Percentiles rank a stretch among this genome's conserved stretches.
These are phyloP conservation scores for Sebastes oblongus DNA, from an alignment of 2,797 vertebrate genomes.

Conservation along the genomic window DNA sequence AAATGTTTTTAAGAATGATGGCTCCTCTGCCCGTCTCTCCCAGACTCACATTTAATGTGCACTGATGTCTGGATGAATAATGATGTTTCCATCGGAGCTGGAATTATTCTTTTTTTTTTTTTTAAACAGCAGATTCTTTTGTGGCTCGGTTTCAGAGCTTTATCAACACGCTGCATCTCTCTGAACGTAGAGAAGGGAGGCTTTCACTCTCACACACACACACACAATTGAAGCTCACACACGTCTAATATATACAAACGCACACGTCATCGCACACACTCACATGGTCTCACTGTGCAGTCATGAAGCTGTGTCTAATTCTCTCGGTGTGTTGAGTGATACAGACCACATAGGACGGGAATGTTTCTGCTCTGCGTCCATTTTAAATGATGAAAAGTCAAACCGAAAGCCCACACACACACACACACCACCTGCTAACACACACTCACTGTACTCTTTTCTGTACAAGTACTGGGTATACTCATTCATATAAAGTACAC, in stretches of 20 bases:
- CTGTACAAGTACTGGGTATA: background rate
- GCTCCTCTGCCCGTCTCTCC: slow-evolving; percentile 36
- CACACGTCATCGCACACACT: background rate
- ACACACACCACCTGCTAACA: background rate
- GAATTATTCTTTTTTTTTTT: slow-evolving; percentile 3
- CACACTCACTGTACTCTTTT: background rate
- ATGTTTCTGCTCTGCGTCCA: slow-evolving; percentile 60
- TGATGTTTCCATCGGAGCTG: slow-evolving; percentile 26
- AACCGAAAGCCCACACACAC: slow-evolving; percentile 15
- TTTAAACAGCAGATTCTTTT: background rate
- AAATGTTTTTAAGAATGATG: slow-evolving; percentile 54
- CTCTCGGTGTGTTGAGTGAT: slow-evolving; percentile 50
- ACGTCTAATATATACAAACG: slow-evolving; percentile 13
- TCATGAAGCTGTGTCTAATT: slow-evolving; percentile 13
- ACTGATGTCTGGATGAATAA: slow-evolving; percentile 56
- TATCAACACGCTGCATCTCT: slow-evolving; percentile 9
- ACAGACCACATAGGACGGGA: slow-evolving; percentile 58
- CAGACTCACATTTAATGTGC: slow-evolving; percentile 33
- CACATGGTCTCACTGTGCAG: background rate
- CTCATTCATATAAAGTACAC: background rate
- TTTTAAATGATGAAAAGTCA: slow-evolving; percentile 45
- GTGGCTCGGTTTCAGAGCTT: slow-evolving; percentile 34
- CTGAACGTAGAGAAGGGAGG: slow-evolving; percentile 1
- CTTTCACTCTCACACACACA: background rate
- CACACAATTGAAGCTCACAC: background rate